Evolutionary conservation across 2,113 vertebrate species (phyloP), one percentile per base, ranked within the genome.

Genomic region (Calidris pugnax): DNA sequence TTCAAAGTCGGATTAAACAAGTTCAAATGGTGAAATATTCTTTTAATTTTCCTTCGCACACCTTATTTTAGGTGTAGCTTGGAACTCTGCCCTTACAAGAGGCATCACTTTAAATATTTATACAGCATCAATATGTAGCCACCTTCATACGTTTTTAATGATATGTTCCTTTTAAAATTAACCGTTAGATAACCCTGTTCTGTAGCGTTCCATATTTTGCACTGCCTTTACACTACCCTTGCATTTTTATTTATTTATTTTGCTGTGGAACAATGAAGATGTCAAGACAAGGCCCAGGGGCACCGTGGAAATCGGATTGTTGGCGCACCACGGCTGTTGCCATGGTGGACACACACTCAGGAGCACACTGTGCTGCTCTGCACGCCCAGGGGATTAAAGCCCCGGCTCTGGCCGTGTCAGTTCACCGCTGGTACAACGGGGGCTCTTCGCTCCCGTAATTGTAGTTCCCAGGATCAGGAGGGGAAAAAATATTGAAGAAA

Each of bases 221-320:
- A 6, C 74, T 81, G 85, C 56, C 33, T 92, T 94, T 85, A 83
- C 1, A 0, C 51, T 83, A 21, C 64, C 55, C 35, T 3, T 69
- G 81, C 71, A 71, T 35, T 83, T 83, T 89, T 69, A 84, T 93
- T 96, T 93, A 93, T 94, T 91, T 55, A 85, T 97, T 97, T 93
- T 35, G 63, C 97, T 20, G 74, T 75, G 88, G 97, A 96, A 97
- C 95, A 98, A 98, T 98, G 95, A 98, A 98, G 97, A 98, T 97
- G 98, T 98, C 98, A 98, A 97, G 98, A 96, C 90, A 84, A 94
- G 96, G 96, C 97, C 95, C 95, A 85, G 96, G 97, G 98, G 97
- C 97, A 94, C 96, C 16, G 95, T 98, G 98, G 95, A 98, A 98
- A 98, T 98, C 15, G 85, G 96, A 98, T 97, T 98, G 97, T 97